These are phyloP conservation scores for Diarsia dahlii DNA, from an alignment of 2,888 invertebrate genomes.

Conservation along the genomic window DNA sequence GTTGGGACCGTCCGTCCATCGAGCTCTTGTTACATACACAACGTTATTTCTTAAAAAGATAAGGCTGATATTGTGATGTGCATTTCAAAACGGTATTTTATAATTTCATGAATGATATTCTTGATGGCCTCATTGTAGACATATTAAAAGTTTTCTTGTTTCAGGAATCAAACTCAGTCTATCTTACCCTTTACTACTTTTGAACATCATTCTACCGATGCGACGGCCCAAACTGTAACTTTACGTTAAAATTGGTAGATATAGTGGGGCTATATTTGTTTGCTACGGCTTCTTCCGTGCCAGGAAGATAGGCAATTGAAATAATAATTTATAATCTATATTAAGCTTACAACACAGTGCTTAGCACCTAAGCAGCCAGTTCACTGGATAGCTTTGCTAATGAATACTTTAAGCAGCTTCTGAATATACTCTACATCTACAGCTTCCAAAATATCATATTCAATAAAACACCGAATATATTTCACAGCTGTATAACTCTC, in stretches of 20 bases:
- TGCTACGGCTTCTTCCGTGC: neutral
- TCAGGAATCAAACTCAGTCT: neutral
- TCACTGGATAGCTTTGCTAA: neutral
- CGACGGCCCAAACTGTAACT: neutral
- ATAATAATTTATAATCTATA: neutral
- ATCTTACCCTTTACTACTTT: too few species aligned
- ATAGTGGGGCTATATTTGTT: neutral
- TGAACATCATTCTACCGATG: neutral
- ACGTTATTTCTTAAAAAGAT: neutral
- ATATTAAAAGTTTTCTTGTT: too few species aligned
- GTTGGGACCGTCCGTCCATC: conserved; percentile 10
- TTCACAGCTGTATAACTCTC: conserved; percentile 25
- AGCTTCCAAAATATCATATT: neutral
- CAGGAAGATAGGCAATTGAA: too few species aligned
- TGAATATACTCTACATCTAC: neutral
- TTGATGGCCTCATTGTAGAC: too few species aligned
- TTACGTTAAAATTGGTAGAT: neutral
- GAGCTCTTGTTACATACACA: conserved; percentile 7
- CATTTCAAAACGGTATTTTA: neutral
- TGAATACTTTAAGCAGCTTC: neutral
- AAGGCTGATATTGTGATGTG: too few species aligned
- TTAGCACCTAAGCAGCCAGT: neutral
- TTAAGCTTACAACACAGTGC: neutral
- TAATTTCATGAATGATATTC: neutral
- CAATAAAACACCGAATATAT: conserved; percentile 23